Conservation (phyloP, 2,797 vertebrate species). For the Pseudopleuronectes americanus region DNA sequence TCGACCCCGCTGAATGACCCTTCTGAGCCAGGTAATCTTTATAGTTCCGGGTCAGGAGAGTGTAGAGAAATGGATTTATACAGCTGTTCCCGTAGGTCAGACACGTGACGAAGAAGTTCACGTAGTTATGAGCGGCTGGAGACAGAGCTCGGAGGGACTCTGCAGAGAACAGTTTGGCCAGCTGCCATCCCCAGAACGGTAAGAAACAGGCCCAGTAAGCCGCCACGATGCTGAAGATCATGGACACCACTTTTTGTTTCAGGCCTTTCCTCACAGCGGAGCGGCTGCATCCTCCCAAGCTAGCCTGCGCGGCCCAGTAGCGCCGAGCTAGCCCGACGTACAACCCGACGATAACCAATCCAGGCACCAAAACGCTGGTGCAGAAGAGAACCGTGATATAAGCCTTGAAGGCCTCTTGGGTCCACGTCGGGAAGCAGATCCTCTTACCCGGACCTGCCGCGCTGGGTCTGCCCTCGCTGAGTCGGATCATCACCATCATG, state of each 20-base stretch:
- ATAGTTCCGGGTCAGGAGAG: conserved; percentile 84
- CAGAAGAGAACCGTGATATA: conserved; percentile 86
- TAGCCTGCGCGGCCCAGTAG: conserved; percentile 76
- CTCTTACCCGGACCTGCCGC: conserved; percentile 73
- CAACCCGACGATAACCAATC: conserved; percentile 79
- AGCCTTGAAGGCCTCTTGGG: conserved; percentile 80
- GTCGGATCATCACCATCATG: conserved; percentile 89
- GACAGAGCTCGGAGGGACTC: conserved; percentile 77
- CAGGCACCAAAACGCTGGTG: conserved; percentile 83
- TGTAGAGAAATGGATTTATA: conserved; percentile 89
- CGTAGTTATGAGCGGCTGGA: conserved; percentile 82
- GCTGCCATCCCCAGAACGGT: conserved; percentile 92
- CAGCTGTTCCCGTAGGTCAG: conserved; percentile 91
- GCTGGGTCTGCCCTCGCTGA: conserved; percentile 71
- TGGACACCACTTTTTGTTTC: conserved; percentile 78
- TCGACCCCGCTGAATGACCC: conserved; percentile 69
- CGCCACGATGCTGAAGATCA: conserved; percentile 86
- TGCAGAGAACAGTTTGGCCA: conserved; percentile 81
- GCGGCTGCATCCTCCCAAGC: conserved; percentile 39
- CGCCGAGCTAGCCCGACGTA: conserved; percentile 76
- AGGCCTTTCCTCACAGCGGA: conserved; percentile 61
- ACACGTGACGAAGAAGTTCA: conserved; percentile 90
- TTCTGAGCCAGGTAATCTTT: conserved; percentile 78
- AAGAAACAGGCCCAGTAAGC: conserved; percentile 90
- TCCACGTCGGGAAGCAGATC: conserved; percentile 90